Base-by-base conservation (phyloP, 2,113 vertebrate genomes). In the Merops nubicus region DNA sequence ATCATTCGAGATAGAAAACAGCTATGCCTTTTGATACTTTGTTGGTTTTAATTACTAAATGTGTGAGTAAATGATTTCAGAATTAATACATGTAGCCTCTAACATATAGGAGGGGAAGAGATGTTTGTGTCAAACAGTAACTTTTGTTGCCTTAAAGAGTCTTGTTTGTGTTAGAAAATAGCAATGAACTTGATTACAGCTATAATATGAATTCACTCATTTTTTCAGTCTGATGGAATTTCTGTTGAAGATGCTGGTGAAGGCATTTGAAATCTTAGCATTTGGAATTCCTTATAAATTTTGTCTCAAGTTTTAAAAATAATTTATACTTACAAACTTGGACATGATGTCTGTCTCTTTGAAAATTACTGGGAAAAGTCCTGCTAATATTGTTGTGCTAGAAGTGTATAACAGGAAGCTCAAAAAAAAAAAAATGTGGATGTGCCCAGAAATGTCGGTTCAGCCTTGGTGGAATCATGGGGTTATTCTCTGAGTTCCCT, bases 91-190 rank as follows among this genome's bases (percentile, higher is more conserved):
- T 28, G 22, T 60, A 68, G 9, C 15, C 29, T 78, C 15, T 85
- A 36, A 59, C 2, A 74, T 50, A 21, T 0, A 47, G 40, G 26
- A 4, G 0, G 5, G 19, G 8, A 72, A 88, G 47, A 81, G 38
- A 31, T 59, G 26, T 60, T 78, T 77, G 17, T 87, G 68, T 63
- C 9, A 43, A 26, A 7, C 50, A 51, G 36, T 72, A 72, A 56
- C 36, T 63, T 79, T 78, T 78, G 9, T 78, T 91, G 40, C 47
- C 47, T 81, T 69, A 75, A 68, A 26, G 47, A 56, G 15, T 68
- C 36, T 65, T 89, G 60, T 15, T 59, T 76, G 2, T 48, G 21
- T 75, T 23, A 63, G 26, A 92, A 50, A 21, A 22, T 29, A 50
- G 34, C 19, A 48, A 6, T 48, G 14, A 91, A 47, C 7, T 67